phyloP scores from a whole-genome alignment of 2,113 vertebrate species.

The Phyllostomus discolor region DNA sequence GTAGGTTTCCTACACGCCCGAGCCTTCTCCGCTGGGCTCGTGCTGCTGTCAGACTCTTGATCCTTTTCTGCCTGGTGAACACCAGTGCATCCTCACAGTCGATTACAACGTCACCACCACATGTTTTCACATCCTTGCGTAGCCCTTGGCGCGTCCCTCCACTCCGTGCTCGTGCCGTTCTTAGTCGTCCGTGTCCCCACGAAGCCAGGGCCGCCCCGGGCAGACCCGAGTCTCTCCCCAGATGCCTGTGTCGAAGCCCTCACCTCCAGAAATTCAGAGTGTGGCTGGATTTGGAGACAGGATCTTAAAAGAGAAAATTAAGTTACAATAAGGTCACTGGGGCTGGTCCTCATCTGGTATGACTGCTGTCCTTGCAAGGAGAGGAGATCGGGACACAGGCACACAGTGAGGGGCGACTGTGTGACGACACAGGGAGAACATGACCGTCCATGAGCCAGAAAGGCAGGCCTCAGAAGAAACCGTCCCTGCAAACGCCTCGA shows the following conservation, averaged over 20 bases:
- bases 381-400: not conserved
- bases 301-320: not conserved
- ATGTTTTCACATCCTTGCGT: accelerated
- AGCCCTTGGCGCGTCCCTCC: accelerated
- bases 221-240: not conserved
- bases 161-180: not conserved
- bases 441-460: accelerated
- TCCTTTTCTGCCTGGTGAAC: not conserved
- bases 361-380: not conserved
- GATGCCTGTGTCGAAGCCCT: not conserved
- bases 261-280: not conserved
- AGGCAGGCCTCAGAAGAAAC: too few species aligned
- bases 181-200: not conserved
- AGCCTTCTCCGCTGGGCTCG: too few species aligned
- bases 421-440: not conserved
- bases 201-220: not conserved
- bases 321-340: not conserved
- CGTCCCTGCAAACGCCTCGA: not conserved
- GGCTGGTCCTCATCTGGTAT: not conserved
- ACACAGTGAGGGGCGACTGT: not conserved
- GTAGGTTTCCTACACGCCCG: accelerated
- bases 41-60: not conserved
- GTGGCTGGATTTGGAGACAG: not conserved
- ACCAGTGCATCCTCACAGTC: not conserved
- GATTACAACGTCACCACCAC: not conserved